These are phyloP conservation scores for Acleris emargana DNA, from an alignment of 2,888 invertebrate species.

Conservation along the genomic window DNA sequence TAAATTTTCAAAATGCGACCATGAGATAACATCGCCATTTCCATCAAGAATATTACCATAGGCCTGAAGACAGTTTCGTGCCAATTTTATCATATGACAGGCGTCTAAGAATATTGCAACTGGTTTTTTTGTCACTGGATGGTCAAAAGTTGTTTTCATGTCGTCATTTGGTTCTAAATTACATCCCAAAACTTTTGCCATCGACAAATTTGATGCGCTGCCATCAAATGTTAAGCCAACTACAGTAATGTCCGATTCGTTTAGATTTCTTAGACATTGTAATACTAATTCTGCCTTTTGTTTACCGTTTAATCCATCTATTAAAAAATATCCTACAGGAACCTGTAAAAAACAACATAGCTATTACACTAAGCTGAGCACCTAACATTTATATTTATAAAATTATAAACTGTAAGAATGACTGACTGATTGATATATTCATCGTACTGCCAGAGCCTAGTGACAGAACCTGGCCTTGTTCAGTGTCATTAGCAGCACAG, in stretches of 20 bases:
- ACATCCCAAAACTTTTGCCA: neutral
- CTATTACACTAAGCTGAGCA: too few species aligned
- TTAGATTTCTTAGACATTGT: neutral
- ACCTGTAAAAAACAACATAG: too few species aligned
- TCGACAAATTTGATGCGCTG: neutral
- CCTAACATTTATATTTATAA: too few species aligned
- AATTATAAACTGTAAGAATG: too few species aligned
- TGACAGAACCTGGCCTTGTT: too few species aligned
- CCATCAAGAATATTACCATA: neutral
- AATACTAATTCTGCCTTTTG: too few species aligned
- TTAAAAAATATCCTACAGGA: too few species aligned
- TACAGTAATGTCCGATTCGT: slow-evolving; percentile 1
- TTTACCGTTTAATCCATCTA: too few species aligned
- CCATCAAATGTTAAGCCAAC: slow-evolving; percentile 4
- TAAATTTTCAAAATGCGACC: neutral
- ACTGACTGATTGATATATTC: too few species aligned
- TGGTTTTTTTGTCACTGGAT: neutral
- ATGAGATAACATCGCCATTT: neutral
- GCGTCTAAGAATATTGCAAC: slow-evolving; percentile 9
- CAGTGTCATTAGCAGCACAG: too few species aligned
- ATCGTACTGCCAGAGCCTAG: too few species aligned
- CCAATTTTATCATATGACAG: slow-evolving; percentile 17
- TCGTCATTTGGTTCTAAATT: neutral
- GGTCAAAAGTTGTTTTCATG: neutral
- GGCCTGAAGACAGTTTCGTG: neutral